phyloP scores from a whole-genome alignment of 1,140 invertebrate genomes.

The Maconellicoccus hirsutus region DNA sequence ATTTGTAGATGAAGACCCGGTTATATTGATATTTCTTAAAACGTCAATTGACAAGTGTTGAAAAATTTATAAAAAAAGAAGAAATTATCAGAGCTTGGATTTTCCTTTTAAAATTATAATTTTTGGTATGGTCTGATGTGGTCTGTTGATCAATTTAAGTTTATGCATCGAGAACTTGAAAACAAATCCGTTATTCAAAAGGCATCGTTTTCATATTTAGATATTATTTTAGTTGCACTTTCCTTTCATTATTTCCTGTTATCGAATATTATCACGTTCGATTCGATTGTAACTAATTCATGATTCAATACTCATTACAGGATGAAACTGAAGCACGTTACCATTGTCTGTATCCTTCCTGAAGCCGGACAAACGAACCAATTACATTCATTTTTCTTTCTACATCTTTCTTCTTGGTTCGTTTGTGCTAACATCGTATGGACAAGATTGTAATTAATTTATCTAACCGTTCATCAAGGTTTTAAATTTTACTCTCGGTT shows the following conservation, averaged over 20 bases:
- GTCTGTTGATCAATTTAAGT: no score
- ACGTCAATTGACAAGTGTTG: no score
- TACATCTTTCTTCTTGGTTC: not conserved
- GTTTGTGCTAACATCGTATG: not conserved
- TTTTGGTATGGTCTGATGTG: no score
- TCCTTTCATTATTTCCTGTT: not conserved
- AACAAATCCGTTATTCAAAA: no score
- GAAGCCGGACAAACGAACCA: not conserved
- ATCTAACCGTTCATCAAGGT: not conserved
- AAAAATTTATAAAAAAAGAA: no score
- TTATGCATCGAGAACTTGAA: no score
- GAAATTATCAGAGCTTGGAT: no score
- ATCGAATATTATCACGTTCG: slow-evolving; percentile 3
- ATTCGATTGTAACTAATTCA: slow-evolving; percentile 9
- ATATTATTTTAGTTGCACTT: not conserved
- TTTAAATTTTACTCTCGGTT: slow-evolving; percentile 1
- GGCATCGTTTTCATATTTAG: not conserved
- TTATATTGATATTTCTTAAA: no score
- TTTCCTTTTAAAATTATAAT: no score
- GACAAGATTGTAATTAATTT: not conserved
- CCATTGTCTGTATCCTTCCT: slow-evolving; percentile 3
- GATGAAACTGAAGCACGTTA: slow-evolving; percentile 7
- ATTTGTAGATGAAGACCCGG: no score
- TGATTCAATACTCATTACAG: not conserved
- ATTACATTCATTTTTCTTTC: not conserved